phyloP scores from a whole-genome alignment of 2,113 vertebrate genomes.

The Mystacornis crossleyi region DNA sequence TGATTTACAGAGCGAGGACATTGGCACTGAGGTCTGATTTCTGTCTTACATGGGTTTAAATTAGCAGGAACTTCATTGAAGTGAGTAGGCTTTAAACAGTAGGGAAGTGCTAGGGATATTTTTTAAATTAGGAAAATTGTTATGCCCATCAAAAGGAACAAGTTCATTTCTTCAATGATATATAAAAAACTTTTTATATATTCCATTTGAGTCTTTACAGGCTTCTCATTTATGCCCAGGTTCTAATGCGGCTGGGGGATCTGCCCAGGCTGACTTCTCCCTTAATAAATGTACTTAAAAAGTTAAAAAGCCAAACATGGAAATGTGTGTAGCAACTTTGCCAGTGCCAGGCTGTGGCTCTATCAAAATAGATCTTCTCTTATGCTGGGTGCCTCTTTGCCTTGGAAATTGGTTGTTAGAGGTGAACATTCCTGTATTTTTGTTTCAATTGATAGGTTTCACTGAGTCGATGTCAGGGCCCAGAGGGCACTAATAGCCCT shows the following conservation, averaged over 20 bases:
- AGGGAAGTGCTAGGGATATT: background rate
- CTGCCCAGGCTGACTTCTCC: background rate
- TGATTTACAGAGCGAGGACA: constrained; percentile 16
- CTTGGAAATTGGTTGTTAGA: background rate
- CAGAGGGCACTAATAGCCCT: background rate
- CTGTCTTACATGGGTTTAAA: background rate
- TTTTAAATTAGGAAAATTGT: background rate
- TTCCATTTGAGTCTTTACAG: background rate
- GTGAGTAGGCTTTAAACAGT: background rate
- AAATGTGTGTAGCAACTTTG: background rate
- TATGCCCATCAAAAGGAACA: background rate
- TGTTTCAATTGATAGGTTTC: background rate
- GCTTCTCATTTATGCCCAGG: background rate
- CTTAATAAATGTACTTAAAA: background rate
- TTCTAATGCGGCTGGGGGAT: background rate
- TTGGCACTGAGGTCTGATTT: background rate
- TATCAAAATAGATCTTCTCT: background rate
- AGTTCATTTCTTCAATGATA: background rate
- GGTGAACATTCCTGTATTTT: background rate
- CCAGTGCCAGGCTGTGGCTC: background rate
- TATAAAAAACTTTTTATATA: background rate
- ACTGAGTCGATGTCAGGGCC: background rate
- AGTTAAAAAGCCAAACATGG: background rate
- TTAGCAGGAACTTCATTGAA: background rate
- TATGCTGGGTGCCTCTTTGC: background rate